Percentiles rank a stretch among this genome's conserved stretches.
These are phyloP conservation scores for Deilephila elpenor DNA, from an alignment of 2,888 invertebrate genomes.

Conservation along the genomic window DNA sequence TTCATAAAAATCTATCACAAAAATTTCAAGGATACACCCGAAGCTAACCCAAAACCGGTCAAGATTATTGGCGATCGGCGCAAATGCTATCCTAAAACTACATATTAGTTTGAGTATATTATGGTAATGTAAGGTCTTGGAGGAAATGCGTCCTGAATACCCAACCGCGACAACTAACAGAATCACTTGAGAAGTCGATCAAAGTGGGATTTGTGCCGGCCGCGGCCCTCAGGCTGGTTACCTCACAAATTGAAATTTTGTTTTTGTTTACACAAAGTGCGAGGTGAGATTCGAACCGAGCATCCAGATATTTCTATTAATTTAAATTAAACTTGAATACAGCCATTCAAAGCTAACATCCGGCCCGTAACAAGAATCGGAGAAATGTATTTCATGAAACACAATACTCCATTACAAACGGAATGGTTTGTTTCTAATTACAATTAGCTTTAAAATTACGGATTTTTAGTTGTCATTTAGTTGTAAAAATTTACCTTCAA, in stretches of 20 bases:
- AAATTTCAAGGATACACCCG: neutral
- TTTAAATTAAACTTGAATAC: slow-evolving; percentile 27
- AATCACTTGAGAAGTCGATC: slow-evolving; percentile 72
- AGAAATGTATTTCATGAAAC: slow-evolving; percentile 16
- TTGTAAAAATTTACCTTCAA: neutral
- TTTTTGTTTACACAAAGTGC: slow-evolving; percentile 71
- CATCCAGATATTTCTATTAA: slow-evolving; percentile 39
- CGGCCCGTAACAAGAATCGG: slow-evolving; percentile 15
- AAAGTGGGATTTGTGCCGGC: slow-evolving; percentile 74
- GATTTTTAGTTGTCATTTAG: neutral
- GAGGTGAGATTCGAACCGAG: slow-evolving; percentile 58
- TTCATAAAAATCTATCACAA: neutral
- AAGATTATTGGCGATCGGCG: slow-evolving; percentile 20
- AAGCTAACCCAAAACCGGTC: slow-evolving; percentile 18
- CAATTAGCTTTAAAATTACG: neutral
- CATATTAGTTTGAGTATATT: slow-evolving; percentile 39
- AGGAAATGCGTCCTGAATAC: slow-evolving; percentile 57
- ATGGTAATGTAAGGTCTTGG: slow-evolving; percentile 52
- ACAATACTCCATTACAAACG: neutral
- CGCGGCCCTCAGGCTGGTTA: slow-evolving; percentile 55
- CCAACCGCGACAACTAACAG: slow-evolving; percentile 63
- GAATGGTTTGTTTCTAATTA: slow-evolving; percentile 7
- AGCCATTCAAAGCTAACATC: slow-evolving; percentile 5
- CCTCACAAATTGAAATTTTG: slow-evolving; percentile 73
- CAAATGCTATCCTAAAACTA: slow-evolving; percentile 44